A percentile compares a stretch with the other conserved stretches of the same genome.
Evolutionary conservation across 2,113 vertebrate genomes (phyloP).

Genomic region (Planiliza haematocheilus): DNA sequence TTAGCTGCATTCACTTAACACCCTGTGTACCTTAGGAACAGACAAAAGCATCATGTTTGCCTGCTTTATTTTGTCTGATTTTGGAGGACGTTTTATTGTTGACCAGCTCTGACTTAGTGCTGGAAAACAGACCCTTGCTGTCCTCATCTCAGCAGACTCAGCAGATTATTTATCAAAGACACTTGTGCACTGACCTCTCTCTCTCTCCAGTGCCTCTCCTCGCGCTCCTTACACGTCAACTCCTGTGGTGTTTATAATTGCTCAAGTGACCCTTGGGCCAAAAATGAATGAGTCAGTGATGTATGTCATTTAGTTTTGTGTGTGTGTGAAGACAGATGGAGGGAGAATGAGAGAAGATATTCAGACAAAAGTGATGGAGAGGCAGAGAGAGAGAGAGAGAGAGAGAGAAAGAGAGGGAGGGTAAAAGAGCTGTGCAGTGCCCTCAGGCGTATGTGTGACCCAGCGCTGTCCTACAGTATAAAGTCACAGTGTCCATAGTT

Average conservation of each 20-base stretch:
- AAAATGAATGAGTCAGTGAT: slow-evolving; percentile 61
- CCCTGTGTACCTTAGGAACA: not conserved
- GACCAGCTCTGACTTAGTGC: slow-evolving; percentile 4
- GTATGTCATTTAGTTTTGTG: slow-evolving; percentile 19
- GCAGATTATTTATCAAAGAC: slow-evolving; percentile 46
- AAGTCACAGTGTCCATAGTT: slow-evolving; percentile 18
- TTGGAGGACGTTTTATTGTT: slow-evolving; percentile 3
- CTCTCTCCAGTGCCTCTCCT: slow-evolving; percentile 13
- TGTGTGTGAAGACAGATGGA: slow-evolving; percentile 8
- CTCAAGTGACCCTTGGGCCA: slow-evolving; percentile 36
- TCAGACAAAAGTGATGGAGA: slow-evolving; percentile 24
- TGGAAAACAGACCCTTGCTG: slow-evolving; percentile 6
- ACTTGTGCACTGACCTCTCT: slow-evolving; percentile 31
- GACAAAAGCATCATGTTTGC: slow-evolving; percentile 9
- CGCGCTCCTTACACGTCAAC: slow-evolving; percentile 34
- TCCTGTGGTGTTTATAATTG: slow-evolving; percentile 56
- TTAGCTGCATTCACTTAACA: not conserved
- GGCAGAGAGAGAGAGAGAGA: slow-evolving; percentile 7
- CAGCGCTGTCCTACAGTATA: slow-evolving; percentile 17
- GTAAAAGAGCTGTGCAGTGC: slow-evolving; percentile 30
- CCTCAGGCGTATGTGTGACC: slow-evolving; percentile 37
- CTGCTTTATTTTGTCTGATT: not conserved
- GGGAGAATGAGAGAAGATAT: slow-evolving; percentile 3
- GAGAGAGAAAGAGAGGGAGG: no score
- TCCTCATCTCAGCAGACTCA: slow-evolving; percentile 12